These are phyloP conservation scores for Ploceus nigricollis DNA, from an alignment of 2,113 vertebrate species.

Conservation along the genomic window DNA sequence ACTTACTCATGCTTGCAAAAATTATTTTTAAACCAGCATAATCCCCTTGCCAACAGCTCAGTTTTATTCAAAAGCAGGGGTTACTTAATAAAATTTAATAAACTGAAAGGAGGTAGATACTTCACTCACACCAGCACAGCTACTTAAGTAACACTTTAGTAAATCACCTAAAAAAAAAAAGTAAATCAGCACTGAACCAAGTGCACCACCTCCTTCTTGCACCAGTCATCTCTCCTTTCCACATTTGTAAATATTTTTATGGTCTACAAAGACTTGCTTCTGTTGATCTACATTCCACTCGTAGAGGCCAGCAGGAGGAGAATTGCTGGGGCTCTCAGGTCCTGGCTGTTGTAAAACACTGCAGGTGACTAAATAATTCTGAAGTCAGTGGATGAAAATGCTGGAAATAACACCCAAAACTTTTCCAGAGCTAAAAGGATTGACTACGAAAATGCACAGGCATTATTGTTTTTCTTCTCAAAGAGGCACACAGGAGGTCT, in stretches of 20 bases:
- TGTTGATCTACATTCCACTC: background rate
- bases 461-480: background rate
- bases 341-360: background rate
- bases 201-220: background rate
- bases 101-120: background rate
- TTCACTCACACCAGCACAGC: background rate
- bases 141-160: background rate
- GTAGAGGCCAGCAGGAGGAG: background rate
- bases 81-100: background rate
- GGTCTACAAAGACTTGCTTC: background rate
- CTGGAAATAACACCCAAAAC: background rate
- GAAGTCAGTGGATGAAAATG: background rate
- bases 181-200: background rate
- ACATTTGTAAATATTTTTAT: background rate
- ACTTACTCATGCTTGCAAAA: background rate
- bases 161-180: background rate
- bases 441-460: background rate
- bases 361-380: background rate
- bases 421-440: background rate
- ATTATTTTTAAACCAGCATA: background rate
- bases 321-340: rapidly evolving
- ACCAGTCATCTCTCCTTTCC: background rate
- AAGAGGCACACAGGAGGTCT: background rate
- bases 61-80: background rate
- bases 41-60: background rate